A percentile compares a stretch with the other conserved stretches of the same genome.
Evolutionary conservation across 2,888 invertebrate genomes (phyloP).

Genomic region (Leptinotarsa haldemani): DNA sequence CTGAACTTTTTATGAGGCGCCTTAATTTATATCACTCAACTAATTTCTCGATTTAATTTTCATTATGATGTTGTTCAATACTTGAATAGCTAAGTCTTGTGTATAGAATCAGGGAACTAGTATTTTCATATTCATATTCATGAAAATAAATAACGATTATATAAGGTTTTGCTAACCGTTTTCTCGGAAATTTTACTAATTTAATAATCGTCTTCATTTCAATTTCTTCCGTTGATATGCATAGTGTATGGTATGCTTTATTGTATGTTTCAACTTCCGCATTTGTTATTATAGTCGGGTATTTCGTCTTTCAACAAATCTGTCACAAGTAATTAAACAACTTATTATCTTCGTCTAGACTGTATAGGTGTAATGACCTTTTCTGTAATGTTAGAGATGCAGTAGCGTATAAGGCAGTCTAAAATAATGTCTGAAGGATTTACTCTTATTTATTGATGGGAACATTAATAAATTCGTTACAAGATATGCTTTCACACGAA

Average conservation of each 20-base stretch:
- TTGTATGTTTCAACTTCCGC: constrained; percentile 40
- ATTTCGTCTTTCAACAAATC: constrained; percentile 47
- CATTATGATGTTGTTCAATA: no score
- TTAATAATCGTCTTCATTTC: neutral
- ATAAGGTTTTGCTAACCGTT: neutral
- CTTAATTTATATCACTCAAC: no score
- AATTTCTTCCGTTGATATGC: neutral
- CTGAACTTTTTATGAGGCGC: no score
- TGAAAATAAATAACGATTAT: no score
- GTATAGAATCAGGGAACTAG: no score
- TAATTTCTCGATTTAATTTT: no score
- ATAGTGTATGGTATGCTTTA: constrained; percentile 40
- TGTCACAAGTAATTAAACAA: constrained; percentile 54
- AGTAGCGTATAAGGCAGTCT: constrained; percentile 20
- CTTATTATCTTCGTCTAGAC: constrained; percentile 55
- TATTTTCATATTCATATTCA: no score
- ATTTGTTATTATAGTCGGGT: constrained; percentile 45
- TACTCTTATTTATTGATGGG: neutral
- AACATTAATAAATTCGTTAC: neutral
- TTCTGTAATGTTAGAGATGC: constrained; percentile 37
- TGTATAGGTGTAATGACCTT: constrained; percentile 55
- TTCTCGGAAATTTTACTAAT: neutral
- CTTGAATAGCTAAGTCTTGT: no score
- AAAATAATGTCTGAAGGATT: neutral
- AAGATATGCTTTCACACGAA: neutral